Base-by-base conservation (phyloP, 1,140 invertebrate genomes). In the Drosophila simulans region DNA sequence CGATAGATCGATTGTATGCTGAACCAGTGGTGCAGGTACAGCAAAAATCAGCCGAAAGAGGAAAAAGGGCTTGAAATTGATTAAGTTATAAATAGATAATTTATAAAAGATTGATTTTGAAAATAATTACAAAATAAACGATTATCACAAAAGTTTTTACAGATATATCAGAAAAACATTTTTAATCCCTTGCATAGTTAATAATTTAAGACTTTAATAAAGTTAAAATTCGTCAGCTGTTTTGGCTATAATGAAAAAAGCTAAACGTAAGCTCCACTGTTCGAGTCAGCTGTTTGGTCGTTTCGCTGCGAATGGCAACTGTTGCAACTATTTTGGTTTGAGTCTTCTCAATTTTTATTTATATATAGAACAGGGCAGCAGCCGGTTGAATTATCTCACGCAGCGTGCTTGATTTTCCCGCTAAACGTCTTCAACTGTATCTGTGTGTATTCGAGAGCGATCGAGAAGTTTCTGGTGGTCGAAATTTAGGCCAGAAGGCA, bases 381-480 rank as follows among this genome's bases (percentile, higher is more conserved):
- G 46, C 64, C 77, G 66, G 68, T 73, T 75, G 60, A 83, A 60
- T 73, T 69, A 64, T 86, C 54, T 65, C 22, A 48, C 65, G 31
- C 62, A 79, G 62, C 79, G 79, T 86, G 82, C 83, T 82, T 78
- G 54, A 72, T 79, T 88, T 88, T 83, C 62, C 68, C 62, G 51
- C 58, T 49, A 42, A 15, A 54, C 17, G 20, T 45, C 52, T 68
- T 54, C n/a, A 42, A 22, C 39, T 73, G 22, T 31, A 42, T 65
- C 53, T 51, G 55, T 72, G 60, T 69, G 63, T 53, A 22, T 55
- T 37, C 70, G 43, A 64, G 52, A 62, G 31, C 46, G 68, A 80
- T 89, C 84, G 84, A 89, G 84, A 89, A 89, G 84, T 89, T 89
- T 89, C 84, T 83, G 66, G 39, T 27, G 35, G 39, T 46, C 40